Evolutionary conservation across 2,888 invertebrate species (phyloP).

Genomic region (Dynastes grantii): DNA sequence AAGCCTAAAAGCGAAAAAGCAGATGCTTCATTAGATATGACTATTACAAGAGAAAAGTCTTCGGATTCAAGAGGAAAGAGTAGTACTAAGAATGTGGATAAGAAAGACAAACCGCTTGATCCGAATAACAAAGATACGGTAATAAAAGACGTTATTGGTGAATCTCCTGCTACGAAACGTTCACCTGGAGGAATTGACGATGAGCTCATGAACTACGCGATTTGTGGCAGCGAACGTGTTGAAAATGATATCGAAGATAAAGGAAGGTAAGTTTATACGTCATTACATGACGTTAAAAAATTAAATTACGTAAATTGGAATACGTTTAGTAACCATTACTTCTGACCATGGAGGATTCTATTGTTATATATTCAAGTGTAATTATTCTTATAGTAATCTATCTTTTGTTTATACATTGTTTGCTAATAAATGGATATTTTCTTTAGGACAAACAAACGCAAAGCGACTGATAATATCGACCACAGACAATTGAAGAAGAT

Average conservation of each 20-base stretch:
- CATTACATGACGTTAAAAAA: not conserved
- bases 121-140: constrained; percentile 9
- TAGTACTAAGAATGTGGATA: not conserved
- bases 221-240: constrained; percentile 58
- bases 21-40: not conserved
- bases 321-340: no score
- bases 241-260: constrained; percentile 49
- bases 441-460: constrained; percentile 59
- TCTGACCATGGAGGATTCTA: no score
- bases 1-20: constrained; percentile 9
- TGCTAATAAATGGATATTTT: not conserved
- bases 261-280: constrained; percentile 53
- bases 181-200: constrained; percentile 54
- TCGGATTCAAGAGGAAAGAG: not conserved
- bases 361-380: no score
- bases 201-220: constrained; percentile 62
- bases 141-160: constrained; percentile 44
- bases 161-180: not conserved
- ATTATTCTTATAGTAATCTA: not conserved
- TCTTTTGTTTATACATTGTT: no score
- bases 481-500: constrained; percentile 58
- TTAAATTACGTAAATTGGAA: not conserved
- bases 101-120: not conserved
- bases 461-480: constrained; percentile 54
- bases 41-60: not conserved